These are phyloP conservation scores for Odocoileus hemionus DNA, from an alignment of 2,113 vertebrate species.

Conservation along the genomic window DNA sequence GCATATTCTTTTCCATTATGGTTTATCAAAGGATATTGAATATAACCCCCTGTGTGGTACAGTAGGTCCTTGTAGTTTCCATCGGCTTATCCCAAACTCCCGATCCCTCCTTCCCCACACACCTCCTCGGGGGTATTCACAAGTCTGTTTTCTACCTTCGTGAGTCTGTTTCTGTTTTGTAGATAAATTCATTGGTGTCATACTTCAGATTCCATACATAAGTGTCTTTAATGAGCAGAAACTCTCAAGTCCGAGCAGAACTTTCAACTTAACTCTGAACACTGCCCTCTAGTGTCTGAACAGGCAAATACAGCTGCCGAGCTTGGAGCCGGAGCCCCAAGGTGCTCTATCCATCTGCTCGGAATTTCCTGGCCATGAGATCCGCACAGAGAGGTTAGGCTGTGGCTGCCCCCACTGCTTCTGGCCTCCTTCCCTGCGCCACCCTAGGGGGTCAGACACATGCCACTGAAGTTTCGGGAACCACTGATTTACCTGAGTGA, in stretches of 20 bases:
- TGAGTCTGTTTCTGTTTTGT: not conserved
- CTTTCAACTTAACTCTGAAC: constrained; percentile 26
- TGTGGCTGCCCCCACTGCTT: not conserved
- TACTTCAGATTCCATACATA: not conserved
- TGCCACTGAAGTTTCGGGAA: not conserved
- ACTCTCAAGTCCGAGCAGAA: rapidly evolving
- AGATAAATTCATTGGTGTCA: not conserved
- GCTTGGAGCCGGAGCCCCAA: not conserved
- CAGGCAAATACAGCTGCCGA: not conserved
- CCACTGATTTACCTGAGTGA: not conserved
- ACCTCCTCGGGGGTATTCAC: not conserved
- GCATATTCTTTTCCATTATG: not conserved
- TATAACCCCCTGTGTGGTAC: not conserved
- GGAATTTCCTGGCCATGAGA: not conserved
- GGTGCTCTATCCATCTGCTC: not conserved
- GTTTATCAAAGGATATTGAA: not conserved
- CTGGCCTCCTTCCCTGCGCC: not conserved
- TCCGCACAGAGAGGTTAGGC: not conserved
- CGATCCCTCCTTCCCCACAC: not conserved
- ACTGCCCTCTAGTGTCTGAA: constrained; percentile 65
- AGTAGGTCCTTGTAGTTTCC: not conserved
- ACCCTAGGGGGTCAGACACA: not conserved
- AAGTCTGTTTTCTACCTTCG: not conserved
- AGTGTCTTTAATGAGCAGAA: not conserved
- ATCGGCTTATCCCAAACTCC: not conserved